Evolutionary conservation across 2,797 vertebrate species (phyloP), one percentile per base, ranked within the genome.

Genomic region (Neostethus bicornis): DNA sequence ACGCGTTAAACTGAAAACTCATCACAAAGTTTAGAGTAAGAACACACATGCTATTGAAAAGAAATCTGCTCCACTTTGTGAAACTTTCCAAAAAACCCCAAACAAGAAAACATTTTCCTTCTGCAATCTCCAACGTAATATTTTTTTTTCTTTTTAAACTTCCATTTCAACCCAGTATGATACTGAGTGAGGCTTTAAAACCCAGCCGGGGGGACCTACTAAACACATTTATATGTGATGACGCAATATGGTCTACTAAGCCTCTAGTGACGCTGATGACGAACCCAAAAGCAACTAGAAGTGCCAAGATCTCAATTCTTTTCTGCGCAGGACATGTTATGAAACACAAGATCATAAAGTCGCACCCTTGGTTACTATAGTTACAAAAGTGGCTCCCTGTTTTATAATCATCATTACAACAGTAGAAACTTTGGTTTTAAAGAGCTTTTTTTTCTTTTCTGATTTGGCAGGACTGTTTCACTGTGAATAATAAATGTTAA

Each of bases 51-150:
- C 61, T 85, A 85, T 70, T 75, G 79, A 75, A 70, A 38, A 85
- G 86, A 86, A 87, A 85, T 76, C 66, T 87, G 83, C 86, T 90
- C 90, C 87, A 91, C 76, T 70, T 59, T 32, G 73, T 88, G 88
- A 90, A 87, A 21, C 41, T 58, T 77, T 90, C 87, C 89, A 90
- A 69, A 72, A n/a, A n/a, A n/a, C n/a, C n/a, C n/a, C n/a, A n/a
- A n/a, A n/a, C n/a, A n/a, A 84, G 73, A 84, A 75, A 87, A 89
- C 78, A 75, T 92, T 92, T 92, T 91, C 91, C 90, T 70, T 85
- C 61, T 50, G 53, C 14, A 56, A 61, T 34, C n/a, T 90, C 90
- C 87, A 91, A 88, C 73, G 73, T 79, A 71, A 66, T 81, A 85
- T 75, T 74, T 78, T 81, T 83, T 81, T 83, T 81, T 85, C 67